Evolutionary conservation across 2,797 vertebrate species (phyloP).

Genomic region (Tapirus indicus): DNA sequence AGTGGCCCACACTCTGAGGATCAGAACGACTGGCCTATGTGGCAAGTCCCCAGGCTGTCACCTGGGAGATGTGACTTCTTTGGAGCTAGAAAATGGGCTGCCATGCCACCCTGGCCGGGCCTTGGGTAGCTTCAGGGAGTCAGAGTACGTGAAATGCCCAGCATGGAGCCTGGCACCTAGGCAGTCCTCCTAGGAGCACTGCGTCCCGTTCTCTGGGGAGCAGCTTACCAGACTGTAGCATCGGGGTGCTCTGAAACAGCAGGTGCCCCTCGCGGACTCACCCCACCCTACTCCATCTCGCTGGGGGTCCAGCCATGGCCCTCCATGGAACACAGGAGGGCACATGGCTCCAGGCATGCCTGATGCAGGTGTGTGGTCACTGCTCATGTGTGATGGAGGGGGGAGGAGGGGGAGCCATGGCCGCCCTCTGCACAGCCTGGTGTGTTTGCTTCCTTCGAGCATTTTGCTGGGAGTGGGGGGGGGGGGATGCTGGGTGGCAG

Average conservation of each 20-base stretch:
- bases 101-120: rapidly evolving
- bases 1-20: not conserved
- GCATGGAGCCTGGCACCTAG: not conserved
- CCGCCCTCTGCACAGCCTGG: too few species aligned
- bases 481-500: not conserved
- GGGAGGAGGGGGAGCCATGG: not conserved
- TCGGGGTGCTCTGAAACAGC: not conserved
- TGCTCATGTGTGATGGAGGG: rapidly evolving
- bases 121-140: not conserved
- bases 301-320: rapidly evolving
- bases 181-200: not conserved
- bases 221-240: not conserved
- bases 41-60: not conserved
- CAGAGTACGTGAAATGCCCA: not conserved
- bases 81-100: not conserved
- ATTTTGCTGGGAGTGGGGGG: not conserved
- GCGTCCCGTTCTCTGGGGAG: not conserved
- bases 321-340: rapidly evolving
- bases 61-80: not conserved
- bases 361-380: not conserved
- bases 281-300: not conserved
- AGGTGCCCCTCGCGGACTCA: not conserved
- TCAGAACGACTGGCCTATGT: not conserved
- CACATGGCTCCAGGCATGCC: not conserved
- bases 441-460: not conserved